Evolutionary conservation across 2,797 vertebrate genomes (phyloP).

Genomic region (Merluccius polli): DNA sequence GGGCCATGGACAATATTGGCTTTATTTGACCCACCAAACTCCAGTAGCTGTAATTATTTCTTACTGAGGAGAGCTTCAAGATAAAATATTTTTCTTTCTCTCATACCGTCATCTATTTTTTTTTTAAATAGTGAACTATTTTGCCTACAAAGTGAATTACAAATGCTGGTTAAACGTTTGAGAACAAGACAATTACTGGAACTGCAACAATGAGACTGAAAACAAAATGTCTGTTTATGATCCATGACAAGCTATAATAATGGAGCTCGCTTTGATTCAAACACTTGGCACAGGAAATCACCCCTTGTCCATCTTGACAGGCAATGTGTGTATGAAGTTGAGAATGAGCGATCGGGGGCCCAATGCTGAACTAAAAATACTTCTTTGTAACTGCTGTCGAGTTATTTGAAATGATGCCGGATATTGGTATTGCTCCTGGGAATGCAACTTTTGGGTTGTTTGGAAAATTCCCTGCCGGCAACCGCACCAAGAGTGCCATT

Average conservation of each 20-base stretch:
- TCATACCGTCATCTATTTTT: background rate
- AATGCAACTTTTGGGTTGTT: constrained; percentile 31
- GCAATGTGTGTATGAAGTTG: background rate
- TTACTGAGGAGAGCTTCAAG: background rate
- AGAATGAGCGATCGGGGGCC: background rate
- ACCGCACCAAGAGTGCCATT: constrained; percentile 50
- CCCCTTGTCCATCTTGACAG: background rate
- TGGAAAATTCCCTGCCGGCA: constrained; percentile 32
- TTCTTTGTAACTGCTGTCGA: background rate
- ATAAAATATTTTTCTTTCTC: background rate
- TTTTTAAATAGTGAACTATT: background rate
- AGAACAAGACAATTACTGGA: constrained; percentile 4
- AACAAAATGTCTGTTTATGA: constrained; percentile 1
- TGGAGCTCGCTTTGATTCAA: background rate
- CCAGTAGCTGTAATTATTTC: background rate
- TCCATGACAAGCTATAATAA: background rate
- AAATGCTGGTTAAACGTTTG: background rate
- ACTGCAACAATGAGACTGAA: background rate
- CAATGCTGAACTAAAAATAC: background rate
- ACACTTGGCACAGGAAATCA: background rate
- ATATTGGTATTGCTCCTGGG: constrained; percentile 16
- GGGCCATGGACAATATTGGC: background rate
- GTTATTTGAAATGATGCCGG: constrained; percentile 17
- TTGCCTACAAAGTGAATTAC: background rate
- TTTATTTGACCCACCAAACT: background rate